phyloP scores from a whole-genome alignment of 2,888 invertebrate species.

The Plebejus melissa region DNA sequence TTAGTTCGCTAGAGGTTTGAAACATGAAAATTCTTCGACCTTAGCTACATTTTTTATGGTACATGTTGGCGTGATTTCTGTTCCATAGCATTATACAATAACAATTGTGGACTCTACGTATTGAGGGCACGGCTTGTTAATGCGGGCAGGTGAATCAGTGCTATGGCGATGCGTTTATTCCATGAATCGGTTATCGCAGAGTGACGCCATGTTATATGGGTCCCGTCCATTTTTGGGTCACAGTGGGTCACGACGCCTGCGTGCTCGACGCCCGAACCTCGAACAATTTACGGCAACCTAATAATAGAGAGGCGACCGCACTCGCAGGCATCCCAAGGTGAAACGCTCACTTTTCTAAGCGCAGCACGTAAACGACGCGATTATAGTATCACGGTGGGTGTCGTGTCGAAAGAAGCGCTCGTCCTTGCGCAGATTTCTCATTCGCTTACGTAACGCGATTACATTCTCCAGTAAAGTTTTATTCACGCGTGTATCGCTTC shows the following conservation, averaged over 20 bases:
- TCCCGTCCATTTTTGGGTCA: slow-evolving; percentile 73
- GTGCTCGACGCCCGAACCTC: slow-evolving; percentile 55
- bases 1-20: background rate
- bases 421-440: slow-evolving; percentile 74
- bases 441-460: slow-evolving; percentile 62
- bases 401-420: slow-evolving; percentile 59
- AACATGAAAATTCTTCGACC: background rate
- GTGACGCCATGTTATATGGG: slow-evolving; percentile 61
- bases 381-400: slow-evolving; percentile 65
- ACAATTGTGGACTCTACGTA: background rate
- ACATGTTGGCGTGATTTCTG: background rate
- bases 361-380: slow-evolving; percentile 67
- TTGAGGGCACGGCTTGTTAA: background rate
- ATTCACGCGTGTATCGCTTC: slow-evolving; percentile 52
- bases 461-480: slow-evolving; percentile 50
- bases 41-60: background rate
- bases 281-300: slow-evolving; percentile 60
- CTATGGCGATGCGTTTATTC: slow-evolving; percentile 57
- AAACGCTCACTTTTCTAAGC: slow-evolving; percentile 75
- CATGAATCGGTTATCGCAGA: slow-evolving; percentile 67
- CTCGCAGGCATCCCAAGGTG: slow-evolving; percentile 67
- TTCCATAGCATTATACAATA: background rate
- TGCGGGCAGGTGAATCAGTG: slow-evolving; percentile 10
- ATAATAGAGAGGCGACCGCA: slow-evolving; percentile 66
- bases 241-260: slow-evolving; percentile 76